A percentile compares a stretch with the other conserved stretches of the same genome.
These are phyloP conservation scores for Stercorarius parasiticus DNA, from an alignment of 2,113 vertebrate genomes.

Conservation along the genomic window DNA sequence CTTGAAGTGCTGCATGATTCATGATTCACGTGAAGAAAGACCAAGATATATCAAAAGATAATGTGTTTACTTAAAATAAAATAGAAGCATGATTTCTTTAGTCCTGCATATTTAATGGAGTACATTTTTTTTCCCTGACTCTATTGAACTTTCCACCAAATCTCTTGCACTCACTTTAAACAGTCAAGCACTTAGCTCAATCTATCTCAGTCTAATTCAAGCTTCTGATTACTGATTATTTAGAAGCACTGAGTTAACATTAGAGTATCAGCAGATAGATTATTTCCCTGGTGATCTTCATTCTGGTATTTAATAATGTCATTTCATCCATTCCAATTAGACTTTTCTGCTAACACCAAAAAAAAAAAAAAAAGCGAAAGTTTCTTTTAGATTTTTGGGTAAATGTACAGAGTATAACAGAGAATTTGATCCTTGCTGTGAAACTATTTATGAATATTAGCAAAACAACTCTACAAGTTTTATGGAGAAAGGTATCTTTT, in stretches of 20 bases:
- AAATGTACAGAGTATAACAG: not conserved
- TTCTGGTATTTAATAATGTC: conserved; percentile 33
- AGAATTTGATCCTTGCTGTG: not conserved
- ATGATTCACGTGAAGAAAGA: conserved; percentile 35
- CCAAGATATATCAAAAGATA: conserved; percentile 44
- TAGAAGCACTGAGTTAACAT: conserved; percentile 29
- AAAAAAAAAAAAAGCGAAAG: not conserved
- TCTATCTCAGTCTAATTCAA: conserved; percentile 39
- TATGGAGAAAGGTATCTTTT: not conserved
- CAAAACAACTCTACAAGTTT: not conserved
- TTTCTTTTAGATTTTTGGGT: not conserved
- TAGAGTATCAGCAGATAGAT: conserved; percentile 25
- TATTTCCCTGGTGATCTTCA: conserved; percentile 41
- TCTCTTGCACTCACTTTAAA: not conserved
- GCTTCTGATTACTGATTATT: conserved; percentile 54
- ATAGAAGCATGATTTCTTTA: conserved; percentile 45
- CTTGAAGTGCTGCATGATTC: conserved; percentile 58
- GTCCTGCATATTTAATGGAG: not conserved
- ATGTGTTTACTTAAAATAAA: conserved; percentile 52
- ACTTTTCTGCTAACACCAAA: not conserved
- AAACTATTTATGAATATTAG: not conserved
- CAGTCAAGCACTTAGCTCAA: not conserved
- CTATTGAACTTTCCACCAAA: not conserved
- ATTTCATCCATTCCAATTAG: conserved; percentile 9
- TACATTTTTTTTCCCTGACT: not conserved